Conservation (phyloP, 2,797 vertebrate species). For the Heteromormyrus szaboi region DNA sequence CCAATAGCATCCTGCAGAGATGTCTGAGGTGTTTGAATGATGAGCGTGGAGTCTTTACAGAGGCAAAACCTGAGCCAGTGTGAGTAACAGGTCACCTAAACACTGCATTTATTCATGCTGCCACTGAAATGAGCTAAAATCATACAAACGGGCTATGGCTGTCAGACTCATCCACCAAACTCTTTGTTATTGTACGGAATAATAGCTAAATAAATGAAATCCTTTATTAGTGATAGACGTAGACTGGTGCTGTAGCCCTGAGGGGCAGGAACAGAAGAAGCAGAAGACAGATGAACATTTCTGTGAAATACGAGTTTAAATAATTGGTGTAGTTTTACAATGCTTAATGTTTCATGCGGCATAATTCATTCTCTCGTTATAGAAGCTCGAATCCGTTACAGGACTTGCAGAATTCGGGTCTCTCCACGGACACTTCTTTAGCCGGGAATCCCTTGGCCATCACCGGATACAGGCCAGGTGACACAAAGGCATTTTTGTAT, state of each 20-base stretch:
- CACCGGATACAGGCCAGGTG: neutral
- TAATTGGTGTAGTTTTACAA: slow-evolving; percentile 58
- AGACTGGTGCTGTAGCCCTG: slow-evolving; percentile 30
- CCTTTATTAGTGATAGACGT: slow-evolving; percentile 32
- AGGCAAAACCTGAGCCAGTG: neutral
- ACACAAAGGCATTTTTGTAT: neutral
- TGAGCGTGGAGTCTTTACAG: neutral
- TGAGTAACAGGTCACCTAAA: neutral
- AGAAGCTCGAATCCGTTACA: slow-evolving; percentile 12
- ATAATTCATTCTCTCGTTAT: slow-evolving; percentile 46
- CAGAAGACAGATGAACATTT: slow-evolving; percentile 51
- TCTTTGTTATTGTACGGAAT: slow-evolving; percentile 23
- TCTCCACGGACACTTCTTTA: neutral
- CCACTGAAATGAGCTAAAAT: neutral
- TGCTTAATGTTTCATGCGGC: slow-evolving; percentile 60
- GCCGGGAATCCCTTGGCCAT: neutral
- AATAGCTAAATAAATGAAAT: slow-evolving; percentile 16
- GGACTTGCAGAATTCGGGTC: slow-evolving; percentile 1
- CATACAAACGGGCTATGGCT: neutral
- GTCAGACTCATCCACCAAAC: neutral
- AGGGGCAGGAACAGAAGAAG: slow-evolving; percentile 32
- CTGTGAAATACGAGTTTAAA: slow-evolving; percentile 59
- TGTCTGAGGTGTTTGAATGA: neutral
- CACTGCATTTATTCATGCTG: neutral
- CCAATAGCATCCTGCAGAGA: neutral